These are phyloP conservation scores for Ctenodactylus gundi DNA, from an alignment of 2,113 vertebrate genomes.

Conservation along the genomic window DNA sequence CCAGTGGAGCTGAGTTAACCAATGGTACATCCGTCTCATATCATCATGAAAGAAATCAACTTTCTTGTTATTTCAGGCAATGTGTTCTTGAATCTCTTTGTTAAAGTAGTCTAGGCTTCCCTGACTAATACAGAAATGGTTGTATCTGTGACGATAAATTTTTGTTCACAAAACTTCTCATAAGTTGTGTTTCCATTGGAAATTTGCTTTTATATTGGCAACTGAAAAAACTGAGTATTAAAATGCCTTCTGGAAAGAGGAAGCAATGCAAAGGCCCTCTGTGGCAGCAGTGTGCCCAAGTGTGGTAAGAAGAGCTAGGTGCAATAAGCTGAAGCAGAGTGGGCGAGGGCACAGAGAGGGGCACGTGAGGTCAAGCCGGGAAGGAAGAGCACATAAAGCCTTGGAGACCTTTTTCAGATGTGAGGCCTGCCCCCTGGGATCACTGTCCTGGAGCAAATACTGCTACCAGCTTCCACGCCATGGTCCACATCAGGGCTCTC, in stretches of 20 bases:
- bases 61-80: background rate
- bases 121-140: background rate
- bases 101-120: background rate
- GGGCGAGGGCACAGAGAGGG: accelerated
- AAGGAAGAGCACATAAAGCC: background rate
- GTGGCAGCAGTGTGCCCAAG: background rate
- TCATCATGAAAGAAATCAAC: background rate
- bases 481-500: background rate
- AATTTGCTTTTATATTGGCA: slow-evolving; percentile 58
- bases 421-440: background rate
- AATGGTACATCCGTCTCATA: background rate
- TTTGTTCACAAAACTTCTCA: slow-evolving; percentile 23
- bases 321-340: background rate
- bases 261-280: background rate
- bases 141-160: background rate
- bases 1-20: background rate
- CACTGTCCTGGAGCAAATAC: background rate
- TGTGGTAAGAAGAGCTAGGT: background rate
- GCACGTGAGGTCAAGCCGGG: background rate
- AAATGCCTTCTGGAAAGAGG: background rate
- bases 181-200: slow-evolving; percentile 45
- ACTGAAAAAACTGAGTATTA: slow-evolving; percentile 51
- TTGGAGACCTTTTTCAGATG: background rate
- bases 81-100: background rate
- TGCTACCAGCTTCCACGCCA: background rate